phyloP scores from a whole-genome alignment of 2,113 vertebrate genomes.

The Physeter macrocephalus region DNA sequence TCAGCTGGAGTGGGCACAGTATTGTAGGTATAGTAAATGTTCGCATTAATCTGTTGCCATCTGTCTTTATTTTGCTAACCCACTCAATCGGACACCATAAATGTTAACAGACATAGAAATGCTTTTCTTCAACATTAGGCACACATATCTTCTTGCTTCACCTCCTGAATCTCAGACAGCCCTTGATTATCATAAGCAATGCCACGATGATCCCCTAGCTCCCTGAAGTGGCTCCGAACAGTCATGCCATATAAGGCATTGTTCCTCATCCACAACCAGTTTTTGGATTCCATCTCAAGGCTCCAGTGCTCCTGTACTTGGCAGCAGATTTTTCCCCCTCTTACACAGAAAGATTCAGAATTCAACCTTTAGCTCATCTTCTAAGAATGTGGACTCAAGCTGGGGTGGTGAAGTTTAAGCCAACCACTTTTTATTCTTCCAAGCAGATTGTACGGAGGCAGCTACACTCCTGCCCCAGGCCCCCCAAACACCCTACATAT shows the following conservation, averaged over 20 bases:
- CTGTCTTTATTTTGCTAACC: constrained; percentile 74
- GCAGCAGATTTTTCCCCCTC: constrained; percentile 33
- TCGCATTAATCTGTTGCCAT: constrained; percentile 65
- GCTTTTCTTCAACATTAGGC: constrained; percentile 65
- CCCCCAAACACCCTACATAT: neutral
- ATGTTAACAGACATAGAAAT: constrained; percentile 70
- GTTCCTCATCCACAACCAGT: constrained; percentile 3
- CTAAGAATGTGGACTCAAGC: constrained; percentile 7
- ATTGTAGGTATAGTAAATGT: constrained; percentile 56
- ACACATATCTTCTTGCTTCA: constrained; percentile 57
- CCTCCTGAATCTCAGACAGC: constrained; percentile 36
- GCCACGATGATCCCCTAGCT: neutral
- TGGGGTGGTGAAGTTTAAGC: constrained; percentile 2
- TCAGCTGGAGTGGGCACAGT: constrained; percentile 45
- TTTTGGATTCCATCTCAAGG: constrained; percentile 44
- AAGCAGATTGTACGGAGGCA: neutral
- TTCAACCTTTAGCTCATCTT: constrained; percentile 1
- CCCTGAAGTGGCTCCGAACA: constrained; percentile 21
- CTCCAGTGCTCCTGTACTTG: constrained; percentile 29
- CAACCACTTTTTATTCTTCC: constrained; percentile 10
- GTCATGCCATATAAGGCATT: constrained; percentile 13
- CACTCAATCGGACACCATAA: constrained; percentile 64
- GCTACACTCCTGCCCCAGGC: neutral
- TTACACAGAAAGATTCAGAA: constrained; percentile 43
- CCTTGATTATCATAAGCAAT: neutral